phyloP scores from a whole-genome alignment of 35 echinoderm and acorn worm species.

The Anneissia japonica region DNA sequence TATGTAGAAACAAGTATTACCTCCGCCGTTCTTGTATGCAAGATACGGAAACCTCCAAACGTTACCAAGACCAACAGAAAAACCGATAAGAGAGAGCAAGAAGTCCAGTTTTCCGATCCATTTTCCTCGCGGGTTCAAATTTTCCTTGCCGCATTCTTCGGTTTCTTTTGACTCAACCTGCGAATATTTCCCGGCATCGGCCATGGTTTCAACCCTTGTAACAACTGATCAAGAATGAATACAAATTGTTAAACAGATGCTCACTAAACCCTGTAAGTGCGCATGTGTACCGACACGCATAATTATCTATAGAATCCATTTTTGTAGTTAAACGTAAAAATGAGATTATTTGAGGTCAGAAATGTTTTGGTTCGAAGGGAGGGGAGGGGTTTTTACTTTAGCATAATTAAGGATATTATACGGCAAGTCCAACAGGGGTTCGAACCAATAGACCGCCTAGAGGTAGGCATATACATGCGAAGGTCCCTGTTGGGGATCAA shows the following conservation, averaged over 20 bases:
- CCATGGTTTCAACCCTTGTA: background rate
- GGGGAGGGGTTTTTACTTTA: too few species aligned
- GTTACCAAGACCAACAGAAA: conserved; percentile 6
- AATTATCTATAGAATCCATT: too few species aligned
- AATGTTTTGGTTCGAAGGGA: too few species aligned
- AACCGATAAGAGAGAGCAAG: background rate
- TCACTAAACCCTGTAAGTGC: background rate
- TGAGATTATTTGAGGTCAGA: too few species aligned
- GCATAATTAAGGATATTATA: too few species aligned
- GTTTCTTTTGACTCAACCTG: background rate
- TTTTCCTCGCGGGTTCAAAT: background rate
- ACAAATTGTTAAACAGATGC: background rate
- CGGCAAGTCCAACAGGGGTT: too few species aligned
- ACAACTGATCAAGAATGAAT: background rate
- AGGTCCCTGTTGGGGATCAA: too few species aligned
- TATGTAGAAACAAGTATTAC: too few species aligned
- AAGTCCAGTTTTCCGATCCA: conserved; percentile 7
- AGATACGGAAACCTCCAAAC: conserved; percentile 7
- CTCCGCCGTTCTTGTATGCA: conserved; percentile 3
- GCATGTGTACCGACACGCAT: background rate
- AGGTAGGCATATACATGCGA: too few species aligned
- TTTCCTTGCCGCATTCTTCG: background rate
- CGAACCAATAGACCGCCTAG: too few species aligned
- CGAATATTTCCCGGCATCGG: background rate
- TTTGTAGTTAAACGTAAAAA: too few species aligned